phyloP scores from a whole-genome alignment of 2,797 vertebrate genomes.

The Psittacula echo region DNA sequence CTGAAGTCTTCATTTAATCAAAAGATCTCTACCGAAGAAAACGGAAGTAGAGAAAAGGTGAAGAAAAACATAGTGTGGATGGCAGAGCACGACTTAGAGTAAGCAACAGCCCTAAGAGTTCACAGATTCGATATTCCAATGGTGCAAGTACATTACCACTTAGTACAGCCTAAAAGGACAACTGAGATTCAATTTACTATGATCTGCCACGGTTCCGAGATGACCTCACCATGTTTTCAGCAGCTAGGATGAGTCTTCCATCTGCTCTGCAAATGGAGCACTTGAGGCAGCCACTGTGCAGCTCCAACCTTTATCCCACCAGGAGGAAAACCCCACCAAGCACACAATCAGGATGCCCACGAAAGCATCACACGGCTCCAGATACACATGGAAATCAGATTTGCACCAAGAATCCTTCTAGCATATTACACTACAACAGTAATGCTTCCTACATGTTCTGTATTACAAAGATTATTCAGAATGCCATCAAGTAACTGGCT shows the following conservation, averaged over 20 bases:
- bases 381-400: accelerated
- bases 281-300: background rate
- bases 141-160: background rate
- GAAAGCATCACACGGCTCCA: background rate
- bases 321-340: background rate
- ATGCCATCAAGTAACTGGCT: background rate
- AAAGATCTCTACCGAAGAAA: background rate
- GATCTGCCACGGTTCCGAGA: background rate
- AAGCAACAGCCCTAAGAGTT: background rate
- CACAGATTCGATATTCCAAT: background rate
- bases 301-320: background rate
- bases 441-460: accelerated
- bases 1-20: background rate
- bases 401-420: background rate
- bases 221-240: background rate
- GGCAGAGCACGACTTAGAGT: background rate
- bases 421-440: accelerated
- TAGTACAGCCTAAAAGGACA: background rate
- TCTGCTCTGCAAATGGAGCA: background rate
- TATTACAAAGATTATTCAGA: background rate
- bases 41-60: background rate
- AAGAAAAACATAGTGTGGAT: background rate
- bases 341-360: background rate
- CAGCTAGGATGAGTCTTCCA: background rate
- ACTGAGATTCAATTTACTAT: background rate